Evolutionary conservation across 30 jellyfish, hydroid and myxozoan species (phyloP).

Genomic region (Rhopilema esculentum): DNA sequence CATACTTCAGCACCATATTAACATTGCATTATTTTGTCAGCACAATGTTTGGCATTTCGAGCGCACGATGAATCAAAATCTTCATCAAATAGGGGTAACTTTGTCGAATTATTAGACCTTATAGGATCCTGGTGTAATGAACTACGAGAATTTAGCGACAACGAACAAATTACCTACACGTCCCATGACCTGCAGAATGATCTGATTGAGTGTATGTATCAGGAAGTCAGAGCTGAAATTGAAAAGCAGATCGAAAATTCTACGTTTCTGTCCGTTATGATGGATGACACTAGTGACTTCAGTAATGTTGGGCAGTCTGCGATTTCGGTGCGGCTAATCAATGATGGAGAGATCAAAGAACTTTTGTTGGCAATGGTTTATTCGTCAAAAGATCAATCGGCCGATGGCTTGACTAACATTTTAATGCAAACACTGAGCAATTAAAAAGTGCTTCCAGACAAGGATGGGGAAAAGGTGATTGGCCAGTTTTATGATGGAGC

Average conservation of each 20-base stretch:
- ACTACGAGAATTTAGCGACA: neutral
- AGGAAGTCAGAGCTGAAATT: constrained; percentile 34
- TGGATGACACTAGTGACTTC: constrained; percentile 46
- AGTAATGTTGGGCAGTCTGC: constrained; percentile 11
- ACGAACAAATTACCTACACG: constrained; percentile 3
- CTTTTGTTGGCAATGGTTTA: constrained; percentile 43
- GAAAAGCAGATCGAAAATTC: constrained; percentile 12
- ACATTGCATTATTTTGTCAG: neutral
- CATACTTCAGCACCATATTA: neutral
- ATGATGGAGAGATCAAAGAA: constrained; percentile 28
- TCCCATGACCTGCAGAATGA: constrained; percentile 30
- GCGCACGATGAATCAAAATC: constrained; percentile 6
- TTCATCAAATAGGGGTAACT: constrained; percentile 50
- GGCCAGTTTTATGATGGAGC: neutral
- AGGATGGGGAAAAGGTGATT: neutral
- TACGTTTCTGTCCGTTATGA: constrained; percentile 13
- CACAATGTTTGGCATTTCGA: neutral
- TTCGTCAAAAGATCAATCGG: constrained; percentile 22
- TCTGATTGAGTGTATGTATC: neutral
- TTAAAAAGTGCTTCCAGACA: neutral
- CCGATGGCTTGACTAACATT: constrained; percentile 29
- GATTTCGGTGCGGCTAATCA: neutral
- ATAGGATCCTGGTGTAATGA: constrained; percentile 8
- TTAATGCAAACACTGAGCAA: neutral
- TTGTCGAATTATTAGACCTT: constrained; percentile 18